phyloP scores from a whole-genome alignment of 2,888 invertebrate genomes.

The Drosophila flavopinicola region DNA sequence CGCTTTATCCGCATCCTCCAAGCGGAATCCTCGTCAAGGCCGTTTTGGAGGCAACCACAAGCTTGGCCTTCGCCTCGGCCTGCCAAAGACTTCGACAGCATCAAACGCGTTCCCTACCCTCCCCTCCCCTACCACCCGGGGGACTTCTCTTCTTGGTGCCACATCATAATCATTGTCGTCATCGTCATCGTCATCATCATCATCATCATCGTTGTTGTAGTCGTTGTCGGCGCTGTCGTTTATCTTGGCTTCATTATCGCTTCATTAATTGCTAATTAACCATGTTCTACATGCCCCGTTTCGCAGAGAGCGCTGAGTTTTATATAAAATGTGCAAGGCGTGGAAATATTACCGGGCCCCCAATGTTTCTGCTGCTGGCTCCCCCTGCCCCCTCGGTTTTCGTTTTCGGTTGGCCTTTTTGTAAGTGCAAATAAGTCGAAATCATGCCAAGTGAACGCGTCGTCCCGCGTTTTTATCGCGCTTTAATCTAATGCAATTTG shows the following conservation, averaged over 20 bases:
- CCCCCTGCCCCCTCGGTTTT: not conserved
- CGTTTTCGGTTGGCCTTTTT: slow-evolving; percentile 63
- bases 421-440: slow-evolving; percentile 77
- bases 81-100: slow-evolving; percentile 56
- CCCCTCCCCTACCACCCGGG: not conserved
- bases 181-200: slow-evolving; percentile 19
- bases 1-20: slow-evolving; percentile 57
- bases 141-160: slow-evolving; percentile 26
- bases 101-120: slow-evolving; percentile 16
- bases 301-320: slow-evolving; percentile 32
- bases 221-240: slow-evolving; percentile 58
- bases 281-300: slow-evolving; percentile 78
- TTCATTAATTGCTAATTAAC: slow-evolving; percentile 84
- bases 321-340: slow-evolving; percentile 73
- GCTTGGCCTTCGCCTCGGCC: slow-evolving; percentile 30
- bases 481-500: slow-evolving; percentile 79
- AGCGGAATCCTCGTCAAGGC: slow-evolving; percentile 60
- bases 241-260: slow-evolving; percentile 83
- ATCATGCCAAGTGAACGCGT: slow-evolving; percentile 75
- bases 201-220: slow-evolving; percentile 21
- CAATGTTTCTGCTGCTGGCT: not conserved
- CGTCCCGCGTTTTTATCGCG: slow-evolving; percentile 70
- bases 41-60: slow-evolving; percentile 43
- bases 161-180: slow-evolving; percentile 31
- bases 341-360: slow-evolving; percentile 64